Evolutionary conservation across 2,888 invertebrate genomes (phyloP).

Genomic region (Platycnemis pennipes): DNA sequence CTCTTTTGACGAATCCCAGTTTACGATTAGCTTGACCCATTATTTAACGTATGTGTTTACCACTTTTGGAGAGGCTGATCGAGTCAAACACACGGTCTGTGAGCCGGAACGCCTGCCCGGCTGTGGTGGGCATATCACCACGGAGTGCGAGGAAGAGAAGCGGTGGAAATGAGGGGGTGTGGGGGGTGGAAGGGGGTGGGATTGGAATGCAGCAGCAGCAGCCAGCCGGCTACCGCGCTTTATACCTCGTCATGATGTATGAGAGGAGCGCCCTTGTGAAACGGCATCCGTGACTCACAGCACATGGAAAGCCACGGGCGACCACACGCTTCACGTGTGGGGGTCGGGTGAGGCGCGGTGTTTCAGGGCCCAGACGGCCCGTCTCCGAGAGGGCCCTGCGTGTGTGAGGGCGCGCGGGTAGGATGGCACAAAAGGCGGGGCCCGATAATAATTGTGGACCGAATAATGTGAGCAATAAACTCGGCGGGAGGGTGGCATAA

Average conservation of each 20-base stretch:
- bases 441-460: background rate
- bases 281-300: background rate
- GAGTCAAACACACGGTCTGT: background rate
- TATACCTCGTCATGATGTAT: slow-evolving; percentile 16
- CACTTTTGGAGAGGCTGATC: background rate
- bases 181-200: background rate
- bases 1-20: too few relatives aligned
- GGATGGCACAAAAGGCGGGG: background rate
- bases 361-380: too few relatives aligned
- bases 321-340: background rate
- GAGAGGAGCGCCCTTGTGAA: background rate
- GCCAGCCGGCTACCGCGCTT: slow-evolving; percentile 16
- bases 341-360: too few relatives aligned
- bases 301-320: background rate
- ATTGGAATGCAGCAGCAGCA: background rate
- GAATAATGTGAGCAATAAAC: slow-evolving; percentile 14
- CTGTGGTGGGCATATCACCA: too few relatives aligned
- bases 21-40: too few relatives aligned
- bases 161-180: background rate
- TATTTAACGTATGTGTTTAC: too few relatives aligned
- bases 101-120: background rate
- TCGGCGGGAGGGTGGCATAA: background rate
- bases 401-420: background rate
- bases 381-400: too few relatives aligned
- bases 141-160: background rate